Base-by-base conservation (phyloP, 1,140 invertebrate genomes). In the Calephelis virginiensis region DNA sequence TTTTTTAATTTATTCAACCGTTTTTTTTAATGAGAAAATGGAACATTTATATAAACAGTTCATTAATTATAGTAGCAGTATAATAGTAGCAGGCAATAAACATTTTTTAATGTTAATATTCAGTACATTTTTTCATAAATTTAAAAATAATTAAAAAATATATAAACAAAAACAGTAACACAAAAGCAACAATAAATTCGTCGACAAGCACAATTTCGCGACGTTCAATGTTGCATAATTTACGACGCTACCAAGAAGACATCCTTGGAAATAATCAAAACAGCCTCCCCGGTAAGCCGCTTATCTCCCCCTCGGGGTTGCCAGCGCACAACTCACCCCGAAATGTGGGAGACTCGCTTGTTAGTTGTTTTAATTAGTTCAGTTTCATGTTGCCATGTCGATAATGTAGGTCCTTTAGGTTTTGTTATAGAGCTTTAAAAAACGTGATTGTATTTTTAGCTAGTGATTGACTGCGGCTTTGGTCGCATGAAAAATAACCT, bases 251-350 rank as follows among this genome's bases (percentile, higher is more conserved):
- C 79, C 82, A 84, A 83, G 84, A 89, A 82, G 85, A 89, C 85
- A 87, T 85, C 85, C 83, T 86, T 82, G 66, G 86, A 81, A 89
- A 86, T 86, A 85, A 89, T 89, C 82, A 86, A 86, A 89, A 83
- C 84, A 83, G 74, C 72, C 67, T 62, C 62, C 61, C 59, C 13
- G 37, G 67, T 68, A 68, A 68, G 67, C 66, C 61, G 66, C 66
- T 68, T 68, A 68, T 59, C 59, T 37, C 60, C 66, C 66, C 38
- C 60, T 37, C 38, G 46, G 37, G 59, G 59, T 14, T 45, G 38
- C 14, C 37, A 28, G 53, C 12, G 11, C 56, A n/a, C 28, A 13
- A 11, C 12, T 38, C 48, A 43, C 49, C 48, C 47, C 47, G n/a
- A 46, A 62, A 62, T 45, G 28, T 38, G 45, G 37, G 59, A 56